These are phyloP conservation scores for Rhaphigaster nebulosa DNA, from an alignment of 2,888 invertebrate species.

Conservation along the genomic window DNA sequence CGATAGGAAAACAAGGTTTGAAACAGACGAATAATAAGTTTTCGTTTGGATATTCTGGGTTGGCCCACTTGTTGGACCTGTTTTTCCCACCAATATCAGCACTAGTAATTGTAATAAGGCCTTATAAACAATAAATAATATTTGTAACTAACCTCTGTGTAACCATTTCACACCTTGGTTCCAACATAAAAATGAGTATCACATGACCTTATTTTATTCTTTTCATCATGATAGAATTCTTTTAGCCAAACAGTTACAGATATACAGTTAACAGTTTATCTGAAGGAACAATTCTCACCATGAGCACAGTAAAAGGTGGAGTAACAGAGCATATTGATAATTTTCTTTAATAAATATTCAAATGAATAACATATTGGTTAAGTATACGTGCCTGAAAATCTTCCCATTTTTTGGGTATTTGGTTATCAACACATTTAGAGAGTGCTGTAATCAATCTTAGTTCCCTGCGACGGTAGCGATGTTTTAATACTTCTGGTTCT, in stretches of 20 bases:
- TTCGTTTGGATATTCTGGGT: no score
- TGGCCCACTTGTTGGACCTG: no score
- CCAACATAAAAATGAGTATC: not conserved
- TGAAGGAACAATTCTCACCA: not conserved
- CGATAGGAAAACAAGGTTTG: no score
- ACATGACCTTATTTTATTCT: not conserved
- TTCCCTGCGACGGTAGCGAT: not conserved
- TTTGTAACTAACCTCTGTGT: not conserved
- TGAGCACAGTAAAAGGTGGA: not conserved
- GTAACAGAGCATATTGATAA: not conserved
- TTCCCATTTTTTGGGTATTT: slow-evolving; percentile 20
- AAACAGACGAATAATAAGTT: no score
- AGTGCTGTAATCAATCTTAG: slow-evolving; percentile 40
- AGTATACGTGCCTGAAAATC: slow-evolving; percentile 1
- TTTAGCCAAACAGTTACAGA: not conserved
- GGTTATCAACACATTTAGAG: not conserved
- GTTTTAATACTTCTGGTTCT: slow-evolving; percentile 1
- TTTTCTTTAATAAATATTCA: not conserved
- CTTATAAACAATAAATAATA: not conserved
- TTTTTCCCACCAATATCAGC: no score
- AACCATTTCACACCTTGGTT: not conserved
- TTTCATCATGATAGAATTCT: not conserved
- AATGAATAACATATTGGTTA: not conserved
- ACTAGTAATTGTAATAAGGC: no score
- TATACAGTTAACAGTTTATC: not conserved